These are phyloP conservation scores for Ptychoptera contaminata DNA, from an alignment of 2,888 invertebrate genomes.

Conservation along the genomic window DNA sequence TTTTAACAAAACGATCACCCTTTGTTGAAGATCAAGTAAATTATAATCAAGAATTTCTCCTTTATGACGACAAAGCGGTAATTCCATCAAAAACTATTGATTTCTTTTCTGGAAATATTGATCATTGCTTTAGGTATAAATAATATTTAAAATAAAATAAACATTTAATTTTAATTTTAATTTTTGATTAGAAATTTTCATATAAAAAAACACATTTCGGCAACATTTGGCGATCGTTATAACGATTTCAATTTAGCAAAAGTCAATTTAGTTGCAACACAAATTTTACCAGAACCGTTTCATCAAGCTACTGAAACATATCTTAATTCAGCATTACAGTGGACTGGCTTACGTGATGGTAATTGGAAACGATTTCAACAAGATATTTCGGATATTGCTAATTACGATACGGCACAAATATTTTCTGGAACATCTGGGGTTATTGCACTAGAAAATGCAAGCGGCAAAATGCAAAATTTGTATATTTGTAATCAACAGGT, in stretches of 20 bases:
- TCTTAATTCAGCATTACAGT: not conserved
- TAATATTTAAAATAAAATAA: not conserved
- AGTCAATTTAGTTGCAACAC: not conserved
- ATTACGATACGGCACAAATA: not conserved
- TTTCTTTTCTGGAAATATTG: not conserved
- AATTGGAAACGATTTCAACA: not conserved
- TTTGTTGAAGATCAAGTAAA: not conserved
- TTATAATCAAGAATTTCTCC: not conserved
- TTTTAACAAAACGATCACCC: not conserved
- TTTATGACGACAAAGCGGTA: not conserved
- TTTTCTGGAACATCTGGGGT: not conserved
- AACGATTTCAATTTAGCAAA: not conserved
- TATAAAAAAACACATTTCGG: not conserved
- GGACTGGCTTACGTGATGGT: not conserved
- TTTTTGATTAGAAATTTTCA: not conserved
- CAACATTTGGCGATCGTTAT: not conserved
- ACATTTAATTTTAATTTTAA: not conserved
- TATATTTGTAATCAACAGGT: not conserved
- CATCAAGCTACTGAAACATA: not conserved
- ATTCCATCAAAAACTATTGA: not conserved
- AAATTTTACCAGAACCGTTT: not conserved
- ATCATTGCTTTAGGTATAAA: not conserved
- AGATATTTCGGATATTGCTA: not conserved
- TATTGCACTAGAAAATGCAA: not conserved
- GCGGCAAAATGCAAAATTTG: not conserved